phyloP scores from a whole-genome alignment of 2,888 invertebrate genomes.

The Lithophane leautieri region DNA sequence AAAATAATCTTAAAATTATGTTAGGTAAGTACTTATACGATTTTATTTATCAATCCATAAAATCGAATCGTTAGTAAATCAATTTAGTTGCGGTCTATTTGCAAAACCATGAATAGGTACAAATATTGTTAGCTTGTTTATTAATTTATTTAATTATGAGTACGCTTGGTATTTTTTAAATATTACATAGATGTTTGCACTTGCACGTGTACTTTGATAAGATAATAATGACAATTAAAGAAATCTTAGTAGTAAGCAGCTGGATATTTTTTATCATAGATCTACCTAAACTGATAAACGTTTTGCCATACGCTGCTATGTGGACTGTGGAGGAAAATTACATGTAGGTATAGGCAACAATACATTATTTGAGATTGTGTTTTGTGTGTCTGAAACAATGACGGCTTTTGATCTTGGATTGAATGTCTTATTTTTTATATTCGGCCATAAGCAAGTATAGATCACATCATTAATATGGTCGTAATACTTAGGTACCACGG shows the following conservation, averaged over 20 bases:
- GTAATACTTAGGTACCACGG: conserved; percentile 1
- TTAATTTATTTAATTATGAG: neutral
- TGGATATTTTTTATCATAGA: neutral
- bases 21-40: neutral
- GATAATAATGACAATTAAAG: neutral
- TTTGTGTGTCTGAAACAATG: conserved; percentile 15
- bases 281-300: neutral
- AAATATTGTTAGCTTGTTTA: neutral
- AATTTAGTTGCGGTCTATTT: neutral
- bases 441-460: neutral
- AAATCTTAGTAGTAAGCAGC: neutral
- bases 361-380: neutral
- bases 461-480: conserved; percentile 15
- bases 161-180: neutral
- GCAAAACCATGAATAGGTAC: neutral
- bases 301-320: neutral
- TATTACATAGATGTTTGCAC: neutral
- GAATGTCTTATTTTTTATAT: neutral
- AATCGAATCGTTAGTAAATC: conserved; percentile 10
- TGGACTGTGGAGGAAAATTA: conserved; percentile 2
- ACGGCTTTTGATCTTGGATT: neutral
- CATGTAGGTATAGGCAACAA: neutral
- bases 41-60: neutral
- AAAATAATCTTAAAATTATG: neutral
- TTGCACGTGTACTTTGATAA: neutral